Evolutionary conservation across 2,888 invertebrate species (phyloP).

Genomic region (Diarsia rubi): DNA sequence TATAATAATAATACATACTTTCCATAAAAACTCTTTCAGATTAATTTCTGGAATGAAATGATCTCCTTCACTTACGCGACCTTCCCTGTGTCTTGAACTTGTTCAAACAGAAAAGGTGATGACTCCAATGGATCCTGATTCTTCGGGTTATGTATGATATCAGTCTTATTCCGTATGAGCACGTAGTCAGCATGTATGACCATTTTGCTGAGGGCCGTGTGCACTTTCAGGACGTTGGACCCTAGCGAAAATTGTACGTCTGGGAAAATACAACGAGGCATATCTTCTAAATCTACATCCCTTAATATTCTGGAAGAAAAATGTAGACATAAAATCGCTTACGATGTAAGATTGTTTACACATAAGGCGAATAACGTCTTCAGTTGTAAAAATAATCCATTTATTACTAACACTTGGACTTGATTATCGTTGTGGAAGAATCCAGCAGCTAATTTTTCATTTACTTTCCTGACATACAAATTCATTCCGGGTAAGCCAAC

Average conservation of each 20-base stretch:
- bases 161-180: slow-evolving; percentile 75
- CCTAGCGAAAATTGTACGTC: slow-evolving; percentile 73
- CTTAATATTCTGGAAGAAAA: slow-evolving; percentile 73
- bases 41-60: not conserved
- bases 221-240: slow-evolving; percentile 74
- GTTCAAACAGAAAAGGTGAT: slow-evolving; percentile 80
- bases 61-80: slow-evolving; percentile 76
- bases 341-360: not conserved
- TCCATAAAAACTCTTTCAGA: not conserved
- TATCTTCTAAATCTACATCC: slow-evolving; percentile 68
- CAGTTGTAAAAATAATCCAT: not conserved
- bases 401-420: slow-evolving; percentile 78
- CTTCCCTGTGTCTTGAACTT: slow-evolving; percentile 73
- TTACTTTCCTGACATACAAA: slow-evolving; percentile 69
- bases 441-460: slow-evolving; percentile 70
- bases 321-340: not conserved
- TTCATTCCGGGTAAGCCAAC: slow-evolving; percentile 77
- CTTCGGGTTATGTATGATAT: slow-evolving; percentile 63
- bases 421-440: slow-evolving; percentile 77
- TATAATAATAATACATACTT: too few relatives aligned
- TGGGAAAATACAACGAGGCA: slow-evolving; percentile 72
- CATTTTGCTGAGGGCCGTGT: slow-evolving; percentile 75
- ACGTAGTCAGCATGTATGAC: slow-evolving; percentile 75
- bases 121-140: slow-evolving; percentile 61
- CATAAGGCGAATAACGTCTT: not conserved